Percentiles rank a stretch among this genome's conserved stretches.
Conservation (phyloP, 2,888 invertebrate species). For the Habroteleia sp. region DNA sequence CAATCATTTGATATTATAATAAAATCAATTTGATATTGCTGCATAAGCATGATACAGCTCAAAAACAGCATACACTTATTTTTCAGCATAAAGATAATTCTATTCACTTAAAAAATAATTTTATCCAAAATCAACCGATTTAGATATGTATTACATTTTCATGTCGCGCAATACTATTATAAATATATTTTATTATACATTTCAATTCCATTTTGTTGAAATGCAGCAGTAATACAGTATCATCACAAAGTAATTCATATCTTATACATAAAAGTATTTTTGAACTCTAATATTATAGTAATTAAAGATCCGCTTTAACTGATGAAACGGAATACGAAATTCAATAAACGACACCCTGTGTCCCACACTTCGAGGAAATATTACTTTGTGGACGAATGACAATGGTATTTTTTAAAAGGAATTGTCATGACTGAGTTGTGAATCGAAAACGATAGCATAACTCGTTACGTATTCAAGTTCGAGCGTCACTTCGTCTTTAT, state of each 20-base stretch:
- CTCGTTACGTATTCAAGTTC: conserved; percentile 75
- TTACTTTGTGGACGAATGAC: conserved; percentile 25
- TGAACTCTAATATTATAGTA: too few relatives aligned
- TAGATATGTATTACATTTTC: too few relatives aligned
- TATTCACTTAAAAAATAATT: conserved; percentile 10
- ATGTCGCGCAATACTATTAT: too few relatives aligned
- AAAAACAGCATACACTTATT: conserved; percentile 25
- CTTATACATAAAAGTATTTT: too few relatives aligned
- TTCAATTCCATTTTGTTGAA: too few relatives aligned
- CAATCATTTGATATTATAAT: too few relatives aligned
- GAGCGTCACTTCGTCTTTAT: conserved; percentile 68
- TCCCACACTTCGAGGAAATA: conserved; percentile 24
- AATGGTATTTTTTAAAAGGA: conserved; percentile 50
- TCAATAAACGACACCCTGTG: conserved; percentile 1
- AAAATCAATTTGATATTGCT: conserved; percentile 2
- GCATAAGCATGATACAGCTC: conserved; percentile 22
- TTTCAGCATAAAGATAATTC: conserved; percentile 26
- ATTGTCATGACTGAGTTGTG: conserved; percentile 58
- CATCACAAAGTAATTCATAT: too few relatives aligned
- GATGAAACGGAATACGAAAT: conserved; percentile 23
- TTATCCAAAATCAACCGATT: too few relatives aligned
- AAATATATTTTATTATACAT: too few relatives aligned
- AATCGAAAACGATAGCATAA: conserved; percentile 54
- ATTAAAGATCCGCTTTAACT: neutral
- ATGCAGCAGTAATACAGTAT: too few relatives aligned